Base-by-base conservation (phyloP, 2,888 invertebrate genomes). In the Eupsilia transversa region DNA sequence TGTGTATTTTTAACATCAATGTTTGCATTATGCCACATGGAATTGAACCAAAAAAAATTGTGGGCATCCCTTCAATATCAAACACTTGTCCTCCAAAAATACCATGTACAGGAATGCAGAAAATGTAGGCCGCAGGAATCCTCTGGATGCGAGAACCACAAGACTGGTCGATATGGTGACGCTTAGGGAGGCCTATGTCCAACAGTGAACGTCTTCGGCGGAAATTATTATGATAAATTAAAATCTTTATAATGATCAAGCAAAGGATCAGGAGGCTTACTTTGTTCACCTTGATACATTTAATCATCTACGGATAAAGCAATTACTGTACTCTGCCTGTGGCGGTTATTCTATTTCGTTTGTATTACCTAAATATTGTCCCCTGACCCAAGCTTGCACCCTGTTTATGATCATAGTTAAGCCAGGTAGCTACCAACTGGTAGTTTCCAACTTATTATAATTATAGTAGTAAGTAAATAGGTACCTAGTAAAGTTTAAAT, bases 61-160 rank as follows among this genome's bases (percentile, higher is more conserved):
- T 30, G 35, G 23, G 23, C 2, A 41, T 54, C n/a, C 38, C 57
- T 5, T 76, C 27, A 30, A n/a, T 23, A 46, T 6, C 5, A 41
- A 57, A 72, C 33, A 72, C 17, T 56, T n/a, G 4, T n/a, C 27
- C 17, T 35, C 9, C 23, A 76, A 59, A 59, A 67, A 76, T 56
- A 74, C 61, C 17, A 38, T 41, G 2, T 20, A 6, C 17, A 3
- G 0, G 33, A n/a, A n/a, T n/a, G n/a, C n/a, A n/a, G n/a, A 35
- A 41, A 35, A 23, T 14, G n/a, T n/a, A n/a, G n/a, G n/a, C 10
- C 20, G 33, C 20, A 30, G 20, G 23, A 35, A 59, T 59, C 12
- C 17, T 46, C 23, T 49, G 33, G 5, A 49, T n/a, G 35, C n/a
- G 6, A 65, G 20, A 35, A 35, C 10, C n/a, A 65, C 33, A 52